Percentiles rank a stretch among this genome's conserved stretches.
Conservation (phyloP, 2,888 invertebrate species). For the Laspeyria flexula region DNA sequence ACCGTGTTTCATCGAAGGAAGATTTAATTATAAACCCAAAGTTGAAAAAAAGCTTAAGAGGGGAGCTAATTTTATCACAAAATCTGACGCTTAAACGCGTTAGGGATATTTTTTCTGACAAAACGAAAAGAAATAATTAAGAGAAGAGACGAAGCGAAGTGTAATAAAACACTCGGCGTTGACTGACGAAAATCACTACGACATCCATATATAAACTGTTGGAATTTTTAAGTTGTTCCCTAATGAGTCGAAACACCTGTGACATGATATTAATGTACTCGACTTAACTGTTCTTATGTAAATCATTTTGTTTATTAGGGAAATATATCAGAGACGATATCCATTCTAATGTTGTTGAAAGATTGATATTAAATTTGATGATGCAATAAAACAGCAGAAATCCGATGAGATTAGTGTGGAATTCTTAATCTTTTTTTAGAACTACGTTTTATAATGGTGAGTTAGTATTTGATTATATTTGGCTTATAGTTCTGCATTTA, state of each 20-base stretch:
- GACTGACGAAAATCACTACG: constrained; percentile 70
- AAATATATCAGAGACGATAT: constrained; percentile 9
- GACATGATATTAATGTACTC: constrained; percentile 32
- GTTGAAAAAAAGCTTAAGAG: constrained; percentile 56
- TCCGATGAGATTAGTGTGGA: constrained; percentile 1
- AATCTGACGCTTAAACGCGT: constrained; percentile 76
- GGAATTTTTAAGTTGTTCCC: constrained; percentile 53
- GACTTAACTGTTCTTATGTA: constrained; percentile 31
- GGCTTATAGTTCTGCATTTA: background rate
- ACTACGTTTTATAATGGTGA: background rate
- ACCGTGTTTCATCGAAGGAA: constrained; percentile 16
- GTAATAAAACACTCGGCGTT: constrained; percentile 79
- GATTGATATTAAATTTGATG: constrained; percentile 20
- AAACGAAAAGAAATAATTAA: constrained; percentile 82
- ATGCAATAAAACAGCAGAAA: constrained; percentile 5
- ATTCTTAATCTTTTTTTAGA: constrained; percentile 1
- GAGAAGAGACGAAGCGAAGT: constrained; percentile 70
- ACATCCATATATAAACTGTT: constrained; percentile 52
- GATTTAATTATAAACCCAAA: constrained; percentile 35
- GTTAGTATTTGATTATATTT: background rate
- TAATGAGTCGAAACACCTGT: constrained; percentile 68
- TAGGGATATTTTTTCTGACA: constrained; percentile 63
- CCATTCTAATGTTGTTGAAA: constrained; percentile 12
- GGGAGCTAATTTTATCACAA: constrained; percentile 79
- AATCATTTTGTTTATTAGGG: constrained; percentile 38